phyloP scores from a whole-genome alignment of 2,888 invertebrate genomes.

The Odontocolon sp. region DNA sequence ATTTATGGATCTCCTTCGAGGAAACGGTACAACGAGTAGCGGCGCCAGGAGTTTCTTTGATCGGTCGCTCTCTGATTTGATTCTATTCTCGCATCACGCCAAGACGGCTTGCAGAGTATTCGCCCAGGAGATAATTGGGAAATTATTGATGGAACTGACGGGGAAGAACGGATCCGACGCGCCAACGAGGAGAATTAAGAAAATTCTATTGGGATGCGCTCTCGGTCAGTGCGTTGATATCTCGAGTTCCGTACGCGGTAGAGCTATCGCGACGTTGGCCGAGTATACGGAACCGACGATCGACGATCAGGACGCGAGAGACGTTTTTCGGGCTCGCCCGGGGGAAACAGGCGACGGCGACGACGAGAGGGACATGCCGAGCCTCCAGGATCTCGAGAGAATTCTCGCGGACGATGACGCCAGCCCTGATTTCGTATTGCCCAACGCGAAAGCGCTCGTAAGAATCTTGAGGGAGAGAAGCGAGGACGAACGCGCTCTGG shows the following conservation, averaged over 20 bases:
- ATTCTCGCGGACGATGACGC: conserved; percentile 66
- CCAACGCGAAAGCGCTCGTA: conserved; percentile 74
- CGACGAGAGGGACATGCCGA: conserved; percentile 58
- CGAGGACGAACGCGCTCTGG: conserved; percentile 83
- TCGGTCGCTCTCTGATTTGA: too few species aligned
- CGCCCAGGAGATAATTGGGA: conserved; percentile 82
- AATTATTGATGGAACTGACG: conserved; percentile 75
- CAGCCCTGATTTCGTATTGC: conserved; percentile 67
- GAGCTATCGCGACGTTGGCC: conserved; percentile 84
- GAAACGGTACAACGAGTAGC: conserved; percentile 55
- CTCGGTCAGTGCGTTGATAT: conserved; percentile 83
- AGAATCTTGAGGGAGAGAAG: conserved; percentile 80
- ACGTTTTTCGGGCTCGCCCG: conserved; percentile 62
- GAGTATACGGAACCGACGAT: conserved; percentile 81
- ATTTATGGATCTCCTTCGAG: conserved; percentile 69
- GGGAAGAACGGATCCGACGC: neutral
- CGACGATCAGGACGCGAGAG: conserved; percentile 46
- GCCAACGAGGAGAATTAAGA: conserved; percentile 51
- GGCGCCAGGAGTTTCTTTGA: too few species aligned
- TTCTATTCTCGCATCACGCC: conserved; percentile 75
- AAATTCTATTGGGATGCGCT: conserved; percentile 81
- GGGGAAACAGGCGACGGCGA: too few species aligned
- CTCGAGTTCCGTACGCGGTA: conserved; percentile 84
- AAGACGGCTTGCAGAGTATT: conserved; percentile 81
- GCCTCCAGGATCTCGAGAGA: conserved; percentile 64